Evolutionary conservation across 2,888 invertebrate species (phyloP).

Genomic region (Orthonevra nobilis): DNA sequence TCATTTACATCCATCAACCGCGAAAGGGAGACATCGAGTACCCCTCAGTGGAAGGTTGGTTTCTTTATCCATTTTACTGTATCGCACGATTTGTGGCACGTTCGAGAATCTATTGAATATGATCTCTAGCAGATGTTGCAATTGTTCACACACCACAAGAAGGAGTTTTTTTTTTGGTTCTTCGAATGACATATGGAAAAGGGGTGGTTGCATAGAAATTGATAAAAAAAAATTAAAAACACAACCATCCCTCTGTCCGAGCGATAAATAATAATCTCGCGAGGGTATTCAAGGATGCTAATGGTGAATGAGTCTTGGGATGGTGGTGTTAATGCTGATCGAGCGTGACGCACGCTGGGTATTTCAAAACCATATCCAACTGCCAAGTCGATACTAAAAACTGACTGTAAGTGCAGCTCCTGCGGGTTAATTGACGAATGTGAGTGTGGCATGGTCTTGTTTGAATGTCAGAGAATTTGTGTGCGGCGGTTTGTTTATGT

Average conservation of each 20-base stretch:
- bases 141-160: too few relatives aligned
- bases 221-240: constrained; percentile 43
- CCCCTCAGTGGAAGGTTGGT: constrained; percentile 22
- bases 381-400: not conserved
- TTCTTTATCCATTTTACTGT: constrained; percentile 6
- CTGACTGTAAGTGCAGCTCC: constrained; percentile 59
- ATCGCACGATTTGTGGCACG: constrained; percentile 54
- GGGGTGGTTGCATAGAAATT: constrained; percentile 54
- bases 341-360: constrained; percentile 60
- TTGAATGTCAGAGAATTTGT: constrained; percentile 42
- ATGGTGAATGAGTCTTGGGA: constrained; percentile 19
- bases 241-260: constrained; percentile 15
- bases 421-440: constrained; percentile 62
- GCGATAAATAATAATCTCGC: constrained; percentile 57
- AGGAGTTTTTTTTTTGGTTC: constrained; percentile 17
- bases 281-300: constrained; percentile 52
- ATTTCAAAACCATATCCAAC: too few relatives aligned
- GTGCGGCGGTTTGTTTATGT: constrained; percentile 60
- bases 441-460: constrained; percentile 18
- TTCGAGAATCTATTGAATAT: constrained; percentile 54
- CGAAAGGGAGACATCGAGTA: not conserved
- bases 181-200: constrained; percentile 58
- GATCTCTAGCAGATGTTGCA: constrained; percentile 67
- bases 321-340: constrained; percentile 61
- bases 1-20: not conserved